These are phyloP conservation scores for Balaeniceps rex DNA, from an alignment of 2,113 vertebrate genomes.

Conservation along the genomic window DNA sequence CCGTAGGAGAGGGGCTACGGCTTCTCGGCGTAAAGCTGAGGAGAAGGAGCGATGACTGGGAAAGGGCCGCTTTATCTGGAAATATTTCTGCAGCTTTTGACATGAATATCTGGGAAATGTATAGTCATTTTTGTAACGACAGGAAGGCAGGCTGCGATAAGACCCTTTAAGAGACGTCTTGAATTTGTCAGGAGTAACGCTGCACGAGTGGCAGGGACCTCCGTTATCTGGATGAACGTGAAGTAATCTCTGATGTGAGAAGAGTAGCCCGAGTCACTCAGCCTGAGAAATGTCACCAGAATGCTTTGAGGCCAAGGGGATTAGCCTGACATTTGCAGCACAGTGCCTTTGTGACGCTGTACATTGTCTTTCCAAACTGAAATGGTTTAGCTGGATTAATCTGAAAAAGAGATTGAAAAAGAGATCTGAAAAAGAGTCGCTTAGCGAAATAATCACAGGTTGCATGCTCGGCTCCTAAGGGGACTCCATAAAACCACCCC, in stretches of 20 bases:
- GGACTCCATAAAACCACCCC: neutral
- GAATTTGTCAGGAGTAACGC: conserved; percentile 56
- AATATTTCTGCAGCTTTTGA: conserved; percentile 37
- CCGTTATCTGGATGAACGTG: neutral
- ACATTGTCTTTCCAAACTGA: neutral
- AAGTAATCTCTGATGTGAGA: conserved; percentile 24
- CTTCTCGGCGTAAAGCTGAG: neutral
- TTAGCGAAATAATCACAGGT: neutral
- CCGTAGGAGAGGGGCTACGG: neutral
- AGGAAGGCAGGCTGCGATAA: conserved; percentile 51
- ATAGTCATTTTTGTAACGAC: neutral
- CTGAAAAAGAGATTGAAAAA: neutral
- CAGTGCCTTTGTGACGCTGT: neutral
- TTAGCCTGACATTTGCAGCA: conserved; percentile 1
- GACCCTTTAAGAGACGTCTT: conserved; percentile 48
- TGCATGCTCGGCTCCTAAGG: neutral
- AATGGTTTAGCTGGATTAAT: neutral
- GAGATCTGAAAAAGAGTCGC: neutral
- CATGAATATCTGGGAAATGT: conserved; percentile 45
- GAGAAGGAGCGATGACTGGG: neutral
- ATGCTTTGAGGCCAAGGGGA: conserved; percentile 10
- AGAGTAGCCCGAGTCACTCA: neutral
- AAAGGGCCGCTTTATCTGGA: conserved; percentile 43
- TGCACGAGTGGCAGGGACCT: neutral
- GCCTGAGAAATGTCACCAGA: conserved; percentile 43